Base-by-base conservation (phyloP, 2,888 invertebrate genomes). In the Melinaea marsaeus region DNA sequence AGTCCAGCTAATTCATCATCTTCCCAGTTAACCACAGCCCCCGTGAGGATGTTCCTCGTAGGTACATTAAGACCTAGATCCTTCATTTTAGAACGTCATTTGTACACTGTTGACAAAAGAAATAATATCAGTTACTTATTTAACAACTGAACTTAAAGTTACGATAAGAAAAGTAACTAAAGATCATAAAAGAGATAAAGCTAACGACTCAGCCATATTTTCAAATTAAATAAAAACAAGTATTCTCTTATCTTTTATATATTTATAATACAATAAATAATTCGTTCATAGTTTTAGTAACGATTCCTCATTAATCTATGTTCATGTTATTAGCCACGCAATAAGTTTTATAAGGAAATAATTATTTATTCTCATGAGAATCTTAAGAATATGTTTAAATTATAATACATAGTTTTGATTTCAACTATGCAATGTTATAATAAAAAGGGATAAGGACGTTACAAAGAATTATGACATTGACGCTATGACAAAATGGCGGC, bases 11-110 rank as follows among this genome's bases (percentile, higher is more conserved):
- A 70, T 59, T 89, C 88, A 51, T 88, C 88, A 33, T 89, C 88
- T 1, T 88, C 87, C 89, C 88, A 90, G 75, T 88, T 88, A 33
- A 90, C 88, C 13, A 88, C 77, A 9, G 86, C 84, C 0, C 90
- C 90, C 0, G 90, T 90, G 47, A 90, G 81, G 9, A 90, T 77
- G 71, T 90, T 90, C 69, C 90, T 83, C 2, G 90, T 86, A 2
- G 89, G 89, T 58, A 75, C 65, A 71, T 82, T 84, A 1, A 88
- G 71, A 46, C 75, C 78, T 35, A 71, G 65, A 42, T 76, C 80
- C 72, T 81, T 83, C 87, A 87, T 89, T 71, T 72, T 81, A 64
- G 32, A 61, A 86, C 76, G 81, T 79, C 88, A 88, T 88, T 80
- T 75, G 79, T 42, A 72, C 67, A 71, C 82, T 83, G 75, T 35